Evolutionary conservation across 2,113 vertebrate species (phyloP).

Genomic region (Meriones unguiculatus): DNA sequence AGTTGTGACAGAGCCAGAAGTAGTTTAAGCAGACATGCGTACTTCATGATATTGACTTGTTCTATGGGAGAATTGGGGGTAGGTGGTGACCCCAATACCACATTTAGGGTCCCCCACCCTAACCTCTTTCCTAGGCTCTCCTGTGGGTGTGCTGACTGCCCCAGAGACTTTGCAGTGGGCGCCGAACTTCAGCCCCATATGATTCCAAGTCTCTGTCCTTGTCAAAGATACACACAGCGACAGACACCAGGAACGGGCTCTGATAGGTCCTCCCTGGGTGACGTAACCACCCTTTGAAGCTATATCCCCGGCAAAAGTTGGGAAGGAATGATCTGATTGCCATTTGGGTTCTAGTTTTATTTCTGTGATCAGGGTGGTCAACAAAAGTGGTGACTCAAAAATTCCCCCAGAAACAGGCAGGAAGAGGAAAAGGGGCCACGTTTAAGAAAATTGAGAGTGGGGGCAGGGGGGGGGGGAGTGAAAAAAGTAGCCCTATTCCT

Average conservation of each 20-base stretch:
- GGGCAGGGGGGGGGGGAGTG: too few relatives aligned
- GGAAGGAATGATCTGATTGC: background rate
- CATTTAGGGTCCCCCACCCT: background rate
- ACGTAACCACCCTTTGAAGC: background rate
- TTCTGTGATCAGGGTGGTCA: background rate
- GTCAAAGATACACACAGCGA: background rate
- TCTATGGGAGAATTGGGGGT: background rate
- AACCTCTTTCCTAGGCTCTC: background rate
- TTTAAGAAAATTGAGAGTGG: too few relatives aligned
- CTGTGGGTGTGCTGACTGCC: background rate
- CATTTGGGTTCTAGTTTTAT: background rate
- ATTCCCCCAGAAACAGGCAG: conserved; percentile 17
- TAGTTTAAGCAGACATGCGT: background rate
- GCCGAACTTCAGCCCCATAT: background rate
- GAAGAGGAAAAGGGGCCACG: background rate
- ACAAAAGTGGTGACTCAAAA: background rate
- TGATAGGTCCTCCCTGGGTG: background rate
- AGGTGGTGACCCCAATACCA: background rate
- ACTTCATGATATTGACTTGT: background rate
- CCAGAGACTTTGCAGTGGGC: background rate
- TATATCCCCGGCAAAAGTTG: background rate
- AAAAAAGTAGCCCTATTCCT: background rate
- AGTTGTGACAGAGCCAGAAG: background rate
- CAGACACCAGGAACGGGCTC: background rate
- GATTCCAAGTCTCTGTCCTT: background rate